Evolutionary conservation across 1,140 invertebrate species (phyloP), one percentile per base, ranked within the genome.

Genomic region (Orchestia grillus): DNA sequence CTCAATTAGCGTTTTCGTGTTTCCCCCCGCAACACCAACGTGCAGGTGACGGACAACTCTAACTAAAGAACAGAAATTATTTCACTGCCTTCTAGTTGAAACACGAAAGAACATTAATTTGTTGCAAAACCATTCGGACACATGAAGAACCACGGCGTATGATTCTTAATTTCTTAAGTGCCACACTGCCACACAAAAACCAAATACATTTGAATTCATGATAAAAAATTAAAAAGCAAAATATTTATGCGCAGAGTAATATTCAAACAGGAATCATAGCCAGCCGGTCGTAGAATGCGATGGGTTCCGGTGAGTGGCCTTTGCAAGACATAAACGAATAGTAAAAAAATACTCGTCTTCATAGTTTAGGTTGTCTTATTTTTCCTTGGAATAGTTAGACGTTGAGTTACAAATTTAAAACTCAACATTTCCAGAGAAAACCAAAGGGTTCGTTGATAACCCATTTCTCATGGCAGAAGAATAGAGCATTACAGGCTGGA

Each of bases 401-500:
- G 11, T 28, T 23, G 11, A 77, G 62, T 77, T 77, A 19, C 19
- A 28, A 77, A 8, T 77, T 77, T 77, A 3, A 77, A 77, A 77
- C 11, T 77, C 1, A 36, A 77, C 28, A 77, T 77, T 36, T 77
- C 36, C 62, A 36, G 62, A 77, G 62, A 77, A 77, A 77, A 77
- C 62, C 6, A 77, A 77, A 77, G 62, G 62, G 62, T 77, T 36
- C 41, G 1, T 16, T 28, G 88, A 90, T 42, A 90, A 90, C 88
- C 4, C 41, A 87, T 87, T 94, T 94, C 23, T 47, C 0, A 8
- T 0, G 6, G 6, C 40, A 94, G 92, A 94, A 96, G 47, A 91
- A 87, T 91, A n/a, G 95, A n/a, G 44, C 95, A 96, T 87, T 88
- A 44, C 44, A 40, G 95, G 62, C 43, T 87, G 77, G 44, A 95